These are phyloP conservation scores for Isaurus tuberculatus DNA, from an alignment of 92 coral and sea anemone species.

Conservation along the genomic window DNA sequence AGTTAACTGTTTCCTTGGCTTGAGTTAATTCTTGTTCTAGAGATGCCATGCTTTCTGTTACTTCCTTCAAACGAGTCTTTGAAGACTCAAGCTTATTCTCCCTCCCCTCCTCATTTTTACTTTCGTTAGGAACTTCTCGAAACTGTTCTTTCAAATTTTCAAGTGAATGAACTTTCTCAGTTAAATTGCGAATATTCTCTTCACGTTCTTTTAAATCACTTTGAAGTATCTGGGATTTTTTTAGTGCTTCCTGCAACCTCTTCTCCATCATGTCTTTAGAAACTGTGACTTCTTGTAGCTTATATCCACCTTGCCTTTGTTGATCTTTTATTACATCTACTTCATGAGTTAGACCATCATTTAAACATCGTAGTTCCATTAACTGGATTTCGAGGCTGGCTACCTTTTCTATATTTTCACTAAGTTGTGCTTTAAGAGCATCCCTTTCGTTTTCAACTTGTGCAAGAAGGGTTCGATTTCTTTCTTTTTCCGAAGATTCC, in stretches of 20 bases:
- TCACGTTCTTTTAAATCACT: constrained; percentile 59
- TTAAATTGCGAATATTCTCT: constrained; percentile 56
- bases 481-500: constrained; percentile 64
- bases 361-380: constrained; percentile 79
- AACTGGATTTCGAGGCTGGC: constrained; percentile 83
- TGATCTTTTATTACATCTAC: constrained; percentile 70
- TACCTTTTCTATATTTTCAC: constrained; percentile 78
- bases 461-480: constrained; percentile 53
- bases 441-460: constrained; percentile 78
- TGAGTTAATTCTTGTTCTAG: not conserved
- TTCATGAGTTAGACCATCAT: constrained; percentile 76
- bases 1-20: not conserved
- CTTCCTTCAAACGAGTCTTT: not conserved
- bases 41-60: not conserved
- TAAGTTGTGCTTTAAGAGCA: constrained; percentile 65
- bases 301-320: constrained; percentile 70
- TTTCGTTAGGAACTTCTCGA: constrained; percentile 21
- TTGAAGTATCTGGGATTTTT: constrained; percentile 65
- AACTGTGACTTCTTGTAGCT: constrained; percentile 74
- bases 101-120: constrained; percentile 31
- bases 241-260: constrained; percentile 76
- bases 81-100: constrained; percentile 1
- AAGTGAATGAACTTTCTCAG: constrained; percentile 45
- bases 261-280: constrained; percentile 84
- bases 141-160: constrained; percentile 55